These are phyloP conservation scores for Tetramorium simillimum DNA, from an alignment of 1,140 invertebrate genomes.

Conservation along the genomic window DNA sequence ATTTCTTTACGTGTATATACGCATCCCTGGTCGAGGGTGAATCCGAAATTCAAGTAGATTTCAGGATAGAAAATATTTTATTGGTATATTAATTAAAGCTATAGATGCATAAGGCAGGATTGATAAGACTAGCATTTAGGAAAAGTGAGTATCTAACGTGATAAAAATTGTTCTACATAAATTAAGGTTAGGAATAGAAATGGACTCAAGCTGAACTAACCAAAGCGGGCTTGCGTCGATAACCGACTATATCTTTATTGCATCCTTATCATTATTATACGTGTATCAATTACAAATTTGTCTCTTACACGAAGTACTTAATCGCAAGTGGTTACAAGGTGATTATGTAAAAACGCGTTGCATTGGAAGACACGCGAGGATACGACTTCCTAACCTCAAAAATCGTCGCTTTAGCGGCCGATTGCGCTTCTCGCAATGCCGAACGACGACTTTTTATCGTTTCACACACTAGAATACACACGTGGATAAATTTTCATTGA, in stretches of 20 bases:
- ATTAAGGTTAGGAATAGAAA: neutral
- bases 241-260: neutral
- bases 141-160: constrained; percentile 44
- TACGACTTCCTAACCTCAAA: neutral
- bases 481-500: neutral
- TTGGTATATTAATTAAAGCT: neutral
- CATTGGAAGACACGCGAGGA: neutral
- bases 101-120: constrained; percentile 54
- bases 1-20: no score
- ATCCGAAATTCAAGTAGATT: neutral
- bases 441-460: neutral
- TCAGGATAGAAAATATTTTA: neutral
- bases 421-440: neutral
- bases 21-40: neutral
- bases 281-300: neutral
- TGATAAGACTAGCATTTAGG: neutral
- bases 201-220: neutral
- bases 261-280: neutral
- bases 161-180: neutral
- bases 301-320: neutral
- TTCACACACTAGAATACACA: neutral
- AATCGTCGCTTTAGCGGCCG: neutral
- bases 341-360: constrained; percentile 5
- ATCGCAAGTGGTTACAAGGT: neutral
- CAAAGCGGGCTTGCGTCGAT: neutral